phyloP scores from a whole-genome alignment of 2,113 vertebrate genomes.

The Pithys albifrons region DNA sequence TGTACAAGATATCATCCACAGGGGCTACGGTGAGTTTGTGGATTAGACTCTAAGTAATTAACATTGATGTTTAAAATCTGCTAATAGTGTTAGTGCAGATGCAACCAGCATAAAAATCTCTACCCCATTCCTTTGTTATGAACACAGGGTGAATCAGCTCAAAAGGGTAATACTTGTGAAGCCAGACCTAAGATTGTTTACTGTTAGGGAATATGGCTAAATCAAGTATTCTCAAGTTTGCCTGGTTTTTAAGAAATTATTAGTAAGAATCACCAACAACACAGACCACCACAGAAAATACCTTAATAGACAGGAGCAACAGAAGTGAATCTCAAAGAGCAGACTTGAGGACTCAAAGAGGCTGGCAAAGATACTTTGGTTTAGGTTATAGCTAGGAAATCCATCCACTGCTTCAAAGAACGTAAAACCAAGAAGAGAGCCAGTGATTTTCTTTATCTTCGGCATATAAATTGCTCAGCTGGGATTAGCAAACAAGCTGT shows the following conservation, averaged over 20 bases:
- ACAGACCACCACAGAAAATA: neutral
- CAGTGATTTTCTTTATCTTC: neutral
- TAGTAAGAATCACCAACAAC: neutral
- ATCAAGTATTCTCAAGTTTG: neutral
- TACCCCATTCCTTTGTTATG: neutral
- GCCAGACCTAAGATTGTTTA: neutral
- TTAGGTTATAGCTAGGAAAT: neutral
- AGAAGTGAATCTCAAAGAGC: neutral
- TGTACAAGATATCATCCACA: constrained; percentile 18
- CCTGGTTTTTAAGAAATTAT: neutral
- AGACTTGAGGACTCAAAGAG: neutral
- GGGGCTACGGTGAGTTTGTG: neutral
- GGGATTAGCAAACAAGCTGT: neutral
- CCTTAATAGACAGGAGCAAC: neutral
- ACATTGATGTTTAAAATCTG: neutral
- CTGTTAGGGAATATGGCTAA: neutral
- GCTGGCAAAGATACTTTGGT: neutral
- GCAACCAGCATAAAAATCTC: neutral
- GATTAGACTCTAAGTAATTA: constrained; percentile 1
- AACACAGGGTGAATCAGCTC: neutral
- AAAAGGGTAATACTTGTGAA: neutral
- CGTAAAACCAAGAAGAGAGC: neutral
- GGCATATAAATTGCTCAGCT: neutral
- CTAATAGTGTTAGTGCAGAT: neutral
- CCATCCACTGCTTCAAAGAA: neutral